phyloP scores from a whole-genome alignment of 37 sponge, comb jelly and placozoan genomes.

The Dysidea cf. avara region DNA sequence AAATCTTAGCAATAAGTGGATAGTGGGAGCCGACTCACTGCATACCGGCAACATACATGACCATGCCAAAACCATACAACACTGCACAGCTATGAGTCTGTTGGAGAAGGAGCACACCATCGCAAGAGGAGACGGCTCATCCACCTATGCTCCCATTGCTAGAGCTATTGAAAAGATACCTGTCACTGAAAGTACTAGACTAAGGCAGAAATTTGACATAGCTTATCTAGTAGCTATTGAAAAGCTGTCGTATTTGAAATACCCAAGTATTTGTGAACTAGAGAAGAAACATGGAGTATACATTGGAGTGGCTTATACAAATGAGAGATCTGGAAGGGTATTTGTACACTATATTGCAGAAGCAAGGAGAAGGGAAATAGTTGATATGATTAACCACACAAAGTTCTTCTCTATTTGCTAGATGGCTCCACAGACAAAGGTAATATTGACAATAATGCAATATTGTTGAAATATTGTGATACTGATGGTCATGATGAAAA shows the following conservation, averaged over 20 bases:
- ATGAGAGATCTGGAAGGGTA: conserved; percentile 37
- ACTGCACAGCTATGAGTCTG: conserved; percentile 51
- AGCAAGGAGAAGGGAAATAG: conserved; percentile 2
- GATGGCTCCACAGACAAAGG: conserved; percentile 62
- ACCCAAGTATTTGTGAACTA: conserved; percentile 34
- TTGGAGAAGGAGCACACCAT: conserved; percentile 30
- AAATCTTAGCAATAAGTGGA: conserved; percentile 50
- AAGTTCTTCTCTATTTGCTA: conserved; percentile 57
- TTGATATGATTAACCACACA: conserved; percentile 10
- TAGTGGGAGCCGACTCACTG: conserved; percentile 57
- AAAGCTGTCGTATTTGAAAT: conserved; percentile 48
- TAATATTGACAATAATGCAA: conserved; percentile 46
- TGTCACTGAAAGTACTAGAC: conserved; percentile 32
- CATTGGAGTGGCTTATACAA: conserved; percentile 46
- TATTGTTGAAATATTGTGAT: conserved; percentile 51
- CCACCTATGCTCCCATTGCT: conserved; percentile 55
- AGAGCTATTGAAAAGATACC: conserved; percentile 24
- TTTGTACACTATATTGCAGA: conserved; percentile 60
- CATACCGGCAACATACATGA: conserved; percentile 69
- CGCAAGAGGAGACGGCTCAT: conserved; percentile 9
- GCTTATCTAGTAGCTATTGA: conserved; percentile 64
- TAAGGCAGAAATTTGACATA: conserved; percentile 54
- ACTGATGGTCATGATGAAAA: conserved; percentile 35
- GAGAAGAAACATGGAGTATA: conserved; percentile 64
- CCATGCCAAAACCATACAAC: conserved; percentile 55